Evolutionary conservation across 2,888 invertebrate genomes (phyloP), one percentile per base, ranked within the genome.

Genomic region (Oegoconia quadripuncta): DNA sequence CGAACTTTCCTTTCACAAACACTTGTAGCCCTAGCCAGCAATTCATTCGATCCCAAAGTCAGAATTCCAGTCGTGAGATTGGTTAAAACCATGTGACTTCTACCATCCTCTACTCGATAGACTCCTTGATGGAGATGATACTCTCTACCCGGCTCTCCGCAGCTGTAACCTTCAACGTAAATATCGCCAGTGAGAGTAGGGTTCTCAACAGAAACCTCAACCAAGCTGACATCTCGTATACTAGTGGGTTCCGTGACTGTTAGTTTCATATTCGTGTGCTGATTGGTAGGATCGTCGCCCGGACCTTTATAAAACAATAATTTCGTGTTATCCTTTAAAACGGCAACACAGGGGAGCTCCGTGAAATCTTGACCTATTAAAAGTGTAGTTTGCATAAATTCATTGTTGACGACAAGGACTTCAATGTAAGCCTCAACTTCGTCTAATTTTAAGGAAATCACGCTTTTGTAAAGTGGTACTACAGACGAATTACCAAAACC

Each of bases 401-500:
- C 33, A 12, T 37, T 37, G 17, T 29, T 8, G 6, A 46, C 44
- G 12, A 44, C 32, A 1, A 44, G 33, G 5, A 39, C 36, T 9
- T 31, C 37, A 2, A 46, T 23, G 2, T 1, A 1, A 7, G 37
- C 25, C 7, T 46, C 45, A 3, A 50, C 30, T 3, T 43, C 43
- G 31, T 50, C 47, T 2, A 49, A 8, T 37, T 27, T 38, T 17
- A 53, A 5, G 8, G 16, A 20, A 16, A 44, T 18, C 16, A 14
- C 6, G 3, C 39, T 38, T 34, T 41, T 45, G 13, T 39, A 47
- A 14, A 41, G 13, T 6, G 50, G 48, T 6, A 18, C 8, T 15
- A 48, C 41, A 6, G 31, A 29, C 5, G 41, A 41, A 26, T 50
- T 37, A 4, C 47, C 48, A 32, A 53, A 46, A n/a, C 50, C 49